Evolutionary conservation across 2,797 vertebrate genomes (phyloP), one percentile per base, ranked within the genome.

Genomic region (Psittacula echo): DNA sequence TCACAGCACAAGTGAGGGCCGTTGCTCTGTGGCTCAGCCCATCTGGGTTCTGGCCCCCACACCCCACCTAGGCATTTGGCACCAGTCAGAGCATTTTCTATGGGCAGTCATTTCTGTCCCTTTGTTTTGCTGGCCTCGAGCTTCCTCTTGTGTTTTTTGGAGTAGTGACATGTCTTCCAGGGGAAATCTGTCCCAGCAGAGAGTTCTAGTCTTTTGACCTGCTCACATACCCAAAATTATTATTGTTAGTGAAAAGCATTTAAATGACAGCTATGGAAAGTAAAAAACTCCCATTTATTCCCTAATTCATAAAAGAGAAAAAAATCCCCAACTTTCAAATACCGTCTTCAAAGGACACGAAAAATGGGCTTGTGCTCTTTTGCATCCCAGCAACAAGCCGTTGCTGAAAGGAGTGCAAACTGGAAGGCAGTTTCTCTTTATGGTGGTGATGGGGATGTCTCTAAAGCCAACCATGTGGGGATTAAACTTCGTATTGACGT

Each of bases 401-500:
- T 37, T 85, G 53, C 88, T 96, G 91, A 96, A 96, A 94, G 54
- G 81, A 94, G 86, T 80, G 71, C 83, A 83, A 94, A 74, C 88
- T 85, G 53, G 92, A 89, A 94, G 86, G 95, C 90, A 94, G 72
- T 89, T 95, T 75, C 82, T 95, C 88, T 95, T 93, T 94, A 90
- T 96, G 92, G 94, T 89, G 61, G 83, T 77, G 90, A 85, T 95
- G 84, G 81, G 93, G 90, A 92, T 95, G 93, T 60, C 85, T 94
- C 94, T 91, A 94, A 95, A 96, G 93, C 91, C 90, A 95, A 90
- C 93, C 95, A 95, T 94, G 93, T 95, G 95, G 91, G 94, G 94
- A 96, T 96, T 97, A 96, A 95, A 97, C 91, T 94, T 87, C 94
- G 88, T 87, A 93, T 96, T 95, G 96, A 85, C 54, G 78, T 90